Percentiles rank a stretch among this genome's conserved stretches.
These are phyloP conservation scores for Myotis daubentonii DNA, from an alignment of 2,797 vertebrate species.

Conservation along the genomic window DNA sequence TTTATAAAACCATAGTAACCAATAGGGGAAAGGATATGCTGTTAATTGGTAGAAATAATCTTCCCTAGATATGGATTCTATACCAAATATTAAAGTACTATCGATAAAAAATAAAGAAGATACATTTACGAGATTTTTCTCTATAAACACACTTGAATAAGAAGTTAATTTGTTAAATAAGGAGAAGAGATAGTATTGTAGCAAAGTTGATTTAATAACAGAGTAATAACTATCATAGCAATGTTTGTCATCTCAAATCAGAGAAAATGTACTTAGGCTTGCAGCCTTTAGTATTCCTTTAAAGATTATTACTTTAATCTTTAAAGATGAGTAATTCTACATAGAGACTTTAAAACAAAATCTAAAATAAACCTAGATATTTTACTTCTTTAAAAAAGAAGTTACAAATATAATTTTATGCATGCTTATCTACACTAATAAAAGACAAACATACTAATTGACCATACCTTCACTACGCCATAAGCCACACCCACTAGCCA, in stretches of 20 bases:
- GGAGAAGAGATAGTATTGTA: not conserved
- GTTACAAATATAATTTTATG: not conserved
- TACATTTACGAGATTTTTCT: not conserved
- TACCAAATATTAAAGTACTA: not conserved
- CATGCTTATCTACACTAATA: not conserved
- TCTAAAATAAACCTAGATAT: not conserved
- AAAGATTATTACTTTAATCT: not conserved
- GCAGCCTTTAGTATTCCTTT: not conserved
- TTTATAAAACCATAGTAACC: not conserved
- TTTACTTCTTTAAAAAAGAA: not conserved
- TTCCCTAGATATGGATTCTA: not conserved
- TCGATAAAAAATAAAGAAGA: not conserved
- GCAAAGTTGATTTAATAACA: not conserved
- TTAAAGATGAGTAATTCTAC: not conserved
- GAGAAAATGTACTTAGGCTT: not conserved
- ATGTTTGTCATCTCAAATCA: not conserved
- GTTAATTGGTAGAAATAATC: not conserved
- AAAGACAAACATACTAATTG: too few species aligned
- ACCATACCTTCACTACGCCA: too few species aligned
- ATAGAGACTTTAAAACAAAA: not conserved
- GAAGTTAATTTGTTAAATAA: not conserved
- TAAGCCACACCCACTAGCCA: too few species aligned
- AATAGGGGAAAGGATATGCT: not conserved
- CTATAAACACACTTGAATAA: not conserved
- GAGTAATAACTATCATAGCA: not conserved